A percentile compares a stretch with the other conserved stretches of the same genome.
Conservation (phyloP, 1,140 invertebrate species). For the Maniola jurtina region DNA sequence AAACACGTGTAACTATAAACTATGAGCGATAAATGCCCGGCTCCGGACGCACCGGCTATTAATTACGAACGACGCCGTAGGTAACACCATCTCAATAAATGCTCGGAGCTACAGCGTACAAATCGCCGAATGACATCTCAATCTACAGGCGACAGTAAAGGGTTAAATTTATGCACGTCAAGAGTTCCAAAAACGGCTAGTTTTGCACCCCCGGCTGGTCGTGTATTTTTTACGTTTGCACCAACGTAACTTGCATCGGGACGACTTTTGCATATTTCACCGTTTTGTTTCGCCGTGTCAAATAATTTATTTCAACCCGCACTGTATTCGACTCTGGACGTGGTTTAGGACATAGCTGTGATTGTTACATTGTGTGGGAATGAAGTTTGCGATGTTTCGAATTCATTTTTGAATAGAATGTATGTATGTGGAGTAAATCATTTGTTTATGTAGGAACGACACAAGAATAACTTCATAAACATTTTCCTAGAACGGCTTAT, state of each 20-base stretch:
- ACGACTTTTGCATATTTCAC: conserved; percentile 42
- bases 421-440: not conserved
- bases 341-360: conserved; percentile 34
- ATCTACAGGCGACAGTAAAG: conserved; percentile 32
- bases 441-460: no score
- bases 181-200: conserved; percentile 37
- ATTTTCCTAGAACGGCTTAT: no score
- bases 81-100: conserved; percentile 14
- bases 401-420: conserved; percentile 5
- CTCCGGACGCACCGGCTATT: conserved; percentile 13
- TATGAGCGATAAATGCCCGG: conserved; percentile 3
- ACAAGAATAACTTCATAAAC: no score
- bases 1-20: conserved; percentile 2
- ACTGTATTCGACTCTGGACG: conserved; percentile 31
- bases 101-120: conserved; percentile 20
- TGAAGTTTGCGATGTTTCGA: conserved; percentile 16
- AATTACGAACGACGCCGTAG: conserved; percentile 12
- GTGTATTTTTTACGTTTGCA: conserved; percentile 40
- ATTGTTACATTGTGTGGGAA: conserved; percentile 30
- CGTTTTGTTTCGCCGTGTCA: conserved; percentile 38
- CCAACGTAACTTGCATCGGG: conserved; percentile 36
- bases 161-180: conserved; percentile 37
- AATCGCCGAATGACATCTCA: conserved; percentile 37
- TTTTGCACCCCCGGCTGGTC: conserved; percentile 31
- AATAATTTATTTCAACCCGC: conserved; percentile 41